Conservation (phyloP, 1,140 invertebrate genomes). For the Caenorhabditis latens region DNA sequence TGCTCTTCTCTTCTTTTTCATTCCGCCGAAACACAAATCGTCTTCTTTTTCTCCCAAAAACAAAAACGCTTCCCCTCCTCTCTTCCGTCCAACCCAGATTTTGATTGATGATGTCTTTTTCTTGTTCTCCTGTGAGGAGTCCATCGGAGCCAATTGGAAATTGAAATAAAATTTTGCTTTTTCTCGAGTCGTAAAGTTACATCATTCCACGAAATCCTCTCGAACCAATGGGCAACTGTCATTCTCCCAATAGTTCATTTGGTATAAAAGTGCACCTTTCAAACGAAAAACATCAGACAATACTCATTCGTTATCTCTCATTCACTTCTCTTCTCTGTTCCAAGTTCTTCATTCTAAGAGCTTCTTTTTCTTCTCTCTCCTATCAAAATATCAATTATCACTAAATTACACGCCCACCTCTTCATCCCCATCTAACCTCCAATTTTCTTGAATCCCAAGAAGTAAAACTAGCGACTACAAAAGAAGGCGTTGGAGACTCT, state of each 20-base stretch:
- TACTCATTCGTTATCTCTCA: background rate
- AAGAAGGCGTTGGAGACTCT: constrained; percentile 3
- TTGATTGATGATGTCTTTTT: constrained; percentile 36
- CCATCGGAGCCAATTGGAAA: background rate
- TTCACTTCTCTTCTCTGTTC: background rate
- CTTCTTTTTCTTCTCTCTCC: background rate
- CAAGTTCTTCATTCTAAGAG: background rate
- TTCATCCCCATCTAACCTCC: background rate
- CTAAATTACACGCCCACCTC: background rate
- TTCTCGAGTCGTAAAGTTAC: background rate
- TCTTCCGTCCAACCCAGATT: background rate
- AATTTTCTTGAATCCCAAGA: background rate
- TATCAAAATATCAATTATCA: background rate
- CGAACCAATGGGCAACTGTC: constrained; percentile 11
- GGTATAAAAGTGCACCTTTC: constrained; percentile 22
- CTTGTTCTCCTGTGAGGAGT: background rate
- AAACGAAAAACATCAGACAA: background rate
- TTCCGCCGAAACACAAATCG: background rate
- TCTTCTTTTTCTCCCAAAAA: background rate
- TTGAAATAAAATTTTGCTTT: background rate
- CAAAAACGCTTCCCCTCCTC: background rate
- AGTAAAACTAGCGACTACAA: background rate
- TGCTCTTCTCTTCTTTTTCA: background rate
- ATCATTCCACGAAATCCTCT: constrained; percentile 41
- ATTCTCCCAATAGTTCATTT: background rate